Conservation (phyloP, 92 coral and sea anemone species). For the Porites rus region DNA sequence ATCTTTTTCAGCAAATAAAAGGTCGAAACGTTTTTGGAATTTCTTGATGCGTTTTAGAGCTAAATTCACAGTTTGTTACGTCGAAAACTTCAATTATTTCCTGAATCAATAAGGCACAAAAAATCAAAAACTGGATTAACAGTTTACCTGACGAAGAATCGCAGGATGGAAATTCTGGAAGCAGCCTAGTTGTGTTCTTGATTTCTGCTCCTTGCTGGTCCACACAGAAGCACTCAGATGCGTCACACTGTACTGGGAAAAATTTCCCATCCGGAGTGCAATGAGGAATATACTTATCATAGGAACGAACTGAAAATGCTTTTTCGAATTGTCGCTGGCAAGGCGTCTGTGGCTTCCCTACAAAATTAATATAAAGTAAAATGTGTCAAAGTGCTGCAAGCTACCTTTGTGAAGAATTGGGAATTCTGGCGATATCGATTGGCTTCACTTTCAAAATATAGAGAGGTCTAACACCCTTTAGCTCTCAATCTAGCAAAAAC, state of each 20-base stretch:
- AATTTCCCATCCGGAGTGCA: conserved; percentile 89
- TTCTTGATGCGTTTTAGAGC: not conserved
- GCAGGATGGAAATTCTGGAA: conserved; percentile 73
- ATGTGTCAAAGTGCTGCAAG: no score
- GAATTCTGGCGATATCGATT: no score
- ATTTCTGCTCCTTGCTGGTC: conserved; percentile 86
- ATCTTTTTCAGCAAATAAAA: no score
- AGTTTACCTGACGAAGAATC: conserved; percentile 59
- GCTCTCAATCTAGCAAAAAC: no score
- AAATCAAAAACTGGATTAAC: no score
- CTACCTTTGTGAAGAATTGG: no score
- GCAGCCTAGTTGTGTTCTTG: conserved; percentile 64
- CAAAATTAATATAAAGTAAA: not conserved
- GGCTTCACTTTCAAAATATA: no score
- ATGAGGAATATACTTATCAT: conserved; percentile 74
- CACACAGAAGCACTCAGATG: conserved; percentile 87
- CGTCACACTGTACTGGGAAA: conserved; percentile 89
- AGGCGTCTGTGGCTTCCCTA: conserved; percentile 78
- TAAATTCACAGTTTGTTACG: no score
- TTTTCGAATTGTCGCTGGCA: conserved; percentile 79
- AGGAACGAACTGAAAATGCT: conserved; percentile 23
- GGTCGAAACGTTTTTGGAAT: not conserved
- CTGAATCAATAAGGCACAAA: not conserved
- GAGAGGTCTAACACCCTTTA: no score
- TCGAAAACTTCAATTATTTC: not conserved